Evolutionary conservation across 2,113 vertebrate genomes (phyloP).

Genomic region (Aegithalos caudatus): DNA sequence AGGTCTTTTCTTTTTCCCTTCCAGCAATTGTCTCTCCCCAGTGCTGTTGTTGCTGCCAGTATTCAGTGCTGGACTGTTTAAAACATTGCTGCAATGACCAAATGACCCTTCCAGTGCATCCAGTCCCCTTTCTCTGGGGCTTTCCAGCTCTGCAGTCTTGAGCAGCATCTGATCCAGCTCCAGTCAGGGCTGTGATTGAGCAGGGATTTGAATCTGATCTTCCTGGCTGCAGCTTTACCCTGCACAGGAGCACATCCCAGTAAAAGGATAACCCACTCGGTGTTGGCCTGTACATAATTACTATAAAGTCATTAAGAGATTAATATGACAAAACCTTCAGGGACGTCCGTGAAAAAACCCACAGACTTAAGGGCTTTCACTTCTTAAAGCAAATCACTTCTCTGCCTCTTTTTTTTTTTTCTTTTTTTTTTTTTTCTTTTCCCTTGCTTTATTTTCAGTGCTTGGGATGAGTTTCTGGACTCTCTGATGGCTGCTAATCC

Average conservation of each 20-base stretch:
- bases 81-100: not conserved
- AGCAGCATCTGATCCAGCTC: not conserved
- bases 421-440: no score
- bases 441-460: not conserved
- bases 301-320: slow-evolving; percentile 51
- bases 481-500: not conserved
- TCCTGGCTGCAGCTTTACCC: not conserved
- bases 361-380: slow-evolving; percentile 15
- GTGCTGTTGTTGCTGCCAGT: not conserved
- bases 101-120: not conserved
- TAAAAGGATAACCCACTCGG: not conserved
- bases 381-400: not conserved
- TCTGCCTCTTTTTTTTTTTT: not conserved
- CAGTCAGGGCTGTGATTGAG: not conserved
- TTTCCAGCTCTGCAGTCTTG: not conserved
- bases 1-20: not conserved
- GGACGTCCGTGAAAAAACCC: not conserved
- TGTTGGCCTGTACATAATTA: not conserved
- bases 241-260: not conserved
- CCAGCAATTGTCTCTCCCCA: not conserved
- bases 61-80: not conserved
- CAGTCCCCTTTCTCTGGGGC: not conserved
- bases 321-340: slow-evolving; percentile 22
- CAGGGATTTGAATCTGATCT: not conserved
- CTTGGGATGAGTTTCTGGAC: not conserved